Base-by-base conservation (phyloP, 2,888 invertebrate genomes). In the Xestia ashworthii region DNA sequence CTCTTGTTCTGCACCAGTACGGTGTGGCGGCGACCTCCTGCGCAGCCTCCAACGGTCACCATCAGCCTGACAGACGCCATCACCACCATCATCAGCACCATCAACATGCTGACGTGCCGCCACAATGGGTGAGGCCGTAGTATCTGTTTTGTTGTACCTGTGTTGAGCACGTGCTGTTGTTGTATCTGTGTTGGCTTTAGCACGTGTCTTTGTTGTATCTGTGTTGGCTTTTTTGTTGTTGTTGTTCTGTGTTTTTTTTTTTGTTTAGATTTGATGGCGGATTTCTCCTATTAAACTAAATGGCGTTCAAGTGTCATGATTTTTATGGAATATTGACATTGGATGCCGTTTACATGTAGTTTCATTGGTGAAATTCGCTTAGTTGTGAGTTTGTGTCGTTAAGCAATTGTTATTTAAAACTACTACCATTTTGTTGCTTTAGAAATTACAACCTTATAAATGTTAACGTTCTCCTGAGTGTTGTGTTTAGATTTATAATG, bases 21-120 rank as follows among this genome's bases (percentile, higher is more conserved):
- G 96, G 96, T 90, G 96, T 96, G 93, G 96, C 96, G 94, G 96
- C 96, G 92, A 96, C 96, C 86, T 96, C 96, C 91, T 96, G 96
- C 91, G 95, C 96, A 80, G 96, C 96, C 72, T 91, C 95, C 86
- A 95, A 96, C 94, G 96, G 96, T 73, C 96, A 96, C 93, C 96
- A 96, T 91, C 95, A 95, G 92, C 93, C 94, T 48, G 95, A 95
- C 92, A 88, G 96, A 68, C 92, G 96, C 73, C 95, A 95, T 84
- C 94, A 94, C 78, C 94, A 94, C 84, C 95, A 93, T 77, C 94
- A 94, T 22, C 95, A 95, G 68, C 96, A 96, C 88, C 96, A 96
- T 90, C 96, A 95, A 91, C 96, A 96, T 95, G 96, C 96, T 65
- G 96, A 96, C 89, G 96, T 96, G 76, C 96, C 96, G 75, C 96